Evolutionary conservation across 2,797 vertebrate species (phyloP).

Genomic region (Oreochromis grahami): DNA sequence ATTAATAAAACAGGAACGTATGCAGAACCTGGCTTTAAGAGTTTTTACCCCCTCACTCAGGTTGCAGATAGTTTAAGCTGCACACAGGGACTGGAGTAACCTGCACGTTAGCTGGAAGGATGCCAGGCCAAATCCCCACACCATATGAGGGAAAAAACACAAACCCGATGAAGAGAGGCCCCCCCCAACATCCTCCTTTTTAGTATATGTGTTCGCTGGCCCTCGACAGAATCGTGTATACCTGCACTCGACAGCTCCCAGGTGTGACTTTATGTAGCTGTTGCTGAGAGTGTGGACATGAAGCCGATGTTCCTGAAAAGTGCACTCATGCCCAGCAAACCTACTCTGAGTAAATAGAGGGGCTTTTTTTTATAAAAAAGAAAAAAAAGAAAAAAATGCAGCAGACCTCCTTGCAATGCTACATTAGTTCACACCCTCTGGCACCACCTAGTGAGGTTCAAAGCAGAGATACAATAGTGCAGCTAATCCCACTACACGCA

Average conservation of each 20-base stretch:
- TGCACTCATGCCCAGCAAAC: constrained; percentile 15
- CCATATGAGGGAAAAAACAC: background rate
- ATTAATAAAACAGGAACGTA: constrained; percentile 67
- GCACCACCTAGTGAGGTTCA: constrained; percentile 69
- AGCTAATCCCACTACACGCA: constrained; percentile 48
- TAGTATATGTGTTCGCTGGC: background rate
- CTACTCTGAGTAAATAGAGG: constrained; percentile 41
- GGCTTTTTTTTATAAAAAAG: background rate
- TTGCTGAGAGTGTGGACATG: background rate
- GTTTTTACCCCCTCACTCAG: background rate
- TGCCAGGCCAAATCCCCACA: background rate
- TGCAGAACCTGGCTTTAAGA: constrained; percentile 28
- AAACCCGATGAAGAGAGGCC: background rate
- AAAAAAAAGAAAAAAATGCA: constrained; percentile 2
- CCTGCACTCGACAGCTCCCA: background rate
- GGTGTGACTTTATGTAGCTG: constrained; percentile 20
- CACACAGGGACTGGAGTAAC: background rate
- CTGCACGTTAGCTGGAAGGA: background rate
- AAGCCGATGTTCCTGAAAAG: constrained; percentile 22
- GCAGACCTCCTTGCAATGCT: constrained; percentile 45
- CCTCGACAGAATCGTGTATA: background rate
- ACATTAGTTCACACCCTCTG: constrained; percentile 57
- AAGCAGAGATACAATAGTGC: constrained; percentile 50
- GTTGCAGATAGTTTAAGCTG: constrained; percentile 10
- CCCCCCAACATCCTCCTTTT: background rate